These are phyloP conservation scores for Trichosurus vulpecula DNA, from an alignment of 2,797 vertebrate species.

Conservation along the genomic window DNA sequence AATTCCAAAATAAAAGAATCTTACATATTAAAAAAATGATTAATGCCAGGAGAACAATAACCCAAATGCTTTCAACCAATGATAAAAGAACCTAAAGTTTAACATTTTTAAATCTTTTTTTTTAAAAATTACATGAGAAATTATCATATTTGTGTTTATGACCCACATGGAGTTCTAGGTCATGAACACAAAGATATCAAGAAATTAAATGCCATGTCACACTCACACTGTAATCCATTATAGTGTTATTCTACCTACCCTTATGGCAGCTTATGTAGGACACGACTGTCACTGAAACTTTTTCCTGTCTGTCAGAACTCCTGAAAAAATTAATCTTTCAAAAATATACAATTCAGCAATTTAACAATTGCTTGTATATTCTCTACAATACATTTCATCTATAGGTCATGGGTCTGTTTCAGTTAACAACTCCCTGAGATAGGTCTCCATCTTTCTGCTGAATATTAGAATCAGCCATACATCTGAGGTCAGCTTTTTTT, in stretches of 20 bases:
- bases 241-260: background rate
- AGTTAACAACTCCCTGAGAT: background rate
- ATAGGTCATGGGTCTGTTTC: background rate
- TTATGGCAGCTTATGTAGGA: constrained; percentile 28
- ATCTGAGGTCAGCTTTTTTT: background rate
- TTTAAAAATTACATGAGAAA: background rate
- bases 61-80: background rate
- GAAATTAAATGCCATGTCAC: constrained; percentile 52
- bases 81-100: background rate
- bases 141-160: background rate
- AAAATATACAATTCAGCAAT: constrained; percentile 34
- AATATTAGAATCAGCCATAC: background rate
- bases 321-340: background rate
- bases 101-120: background rate
- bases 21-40: background rate
- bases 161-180: constrained; percentile 25
- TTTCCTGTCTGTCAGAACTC: constrained; percentile 29
- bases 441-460: background rate
- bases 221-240: background rate
- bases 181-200: background rate
- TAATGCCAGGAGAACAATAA: background rate
- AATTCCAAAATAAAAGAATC: background rate
- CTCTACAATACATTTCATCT: background rate
- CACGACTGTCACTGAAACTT: constrained; percentile 6
- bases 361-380: background rate